A percentile compares a stretch with the other conserved stretches of the same genome.
Evolutionary conservation across 1,140 invertebrate species (phyloP).

Genomic region (Babylonia areolata): DNA sequence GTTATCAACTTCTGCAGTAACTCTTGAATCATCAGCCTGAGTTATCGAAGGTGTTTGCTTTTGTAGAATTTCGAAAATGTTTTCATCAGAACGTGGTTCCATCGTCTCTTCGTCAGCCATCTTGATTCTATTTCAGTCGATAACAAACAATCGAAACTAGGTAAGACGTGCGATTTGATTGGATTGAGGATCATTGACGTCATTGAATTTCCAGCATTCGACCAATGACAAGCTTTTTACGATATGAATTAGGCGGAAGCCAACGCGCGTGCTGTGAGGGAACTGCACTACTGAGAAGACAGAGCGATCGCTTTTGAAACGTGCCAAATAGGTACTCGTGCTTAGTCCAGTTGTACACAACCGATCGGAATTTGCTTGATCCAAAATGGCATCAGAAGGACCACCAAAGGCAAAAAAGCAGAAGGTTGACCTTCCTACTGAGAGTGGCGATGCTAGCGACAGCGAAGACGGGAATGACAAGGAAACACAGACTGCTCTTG

Average conservation of each 20-base stretch:
- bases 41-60: slow-evolving; percentile 49
- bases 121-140: slow-evolving; percentile 72
- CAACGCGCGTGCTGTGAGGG: slow-evolving; percentile 43
- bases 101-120: slow-evolving; percentile 76
- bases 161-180: slow-evolving; percentile 50
- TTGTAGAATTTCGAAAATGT: slow-evolving; percentile 65
- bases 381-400: slow-evolving; percentile 51
- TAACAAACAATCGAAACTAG: background rate
- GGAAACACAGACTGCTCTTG: slow-evolving; percentile 82
- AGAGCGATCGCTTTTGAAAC: slow-evolving; percentile 41
- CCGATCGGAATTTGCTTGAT: background rate
- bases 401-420: slow-evolving; percentile 51
- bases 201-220: slow-evolving; percentile 31
- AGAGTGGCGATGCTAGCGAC: slow-evolving; percentile 72
- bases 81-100: slow-evolving; percentile 49
- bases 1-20: slow-evolving; percentile 57
- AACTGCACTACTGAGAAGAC: slow-evolving; percentile 19
- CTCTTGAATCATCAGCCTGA: slow-evolving; percentile 39
- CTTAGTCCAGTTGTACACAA: background rate
- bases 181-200: slow-evolving; percentile 41
- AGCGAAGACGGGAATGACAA: slow-evolving; percentile 79
- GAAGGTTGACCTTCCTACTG: slow-evolving; percentile 52
- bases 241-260: background rate
- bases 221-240: slow-evolving; percentile 48
- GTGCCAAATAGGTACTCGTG: background rate